Base-by-base conservation (phyloP, 1,140 invertebrate species). In the Brachionus rubens region DNA sequence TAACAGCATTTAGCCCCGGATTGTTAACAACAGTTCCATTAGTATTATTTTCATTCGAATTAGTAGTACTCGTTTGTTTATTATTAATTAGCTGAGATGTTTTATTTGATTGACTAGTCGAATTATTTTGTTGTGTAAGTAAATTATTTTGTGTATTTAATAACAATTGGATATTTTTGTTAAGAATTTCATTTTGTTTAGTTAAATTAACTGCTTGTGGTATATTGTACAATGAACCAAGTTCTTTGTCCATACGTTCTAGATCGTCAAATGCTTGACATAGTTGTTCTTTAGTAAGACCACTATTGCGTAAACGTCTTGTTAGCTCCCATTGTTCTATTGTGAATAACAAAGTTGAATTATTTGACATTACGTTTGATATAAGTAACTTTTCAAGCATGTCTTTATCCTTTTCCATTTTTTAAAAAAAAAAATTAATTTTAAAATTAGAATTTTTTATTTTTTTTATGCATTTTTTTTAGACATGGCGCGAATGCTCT, bases 311-410 rank as follows among this genome's bases (percentile, higher is more conserved):
- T 16, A 85, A 78, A 16, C 84, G 79, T 9, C 84, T 78, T 36
- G 84, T 81, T 68, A 85, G 77, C 77, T 85, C 84, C 75, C 84
- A 81, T 79, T 85, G 84, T 78, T 85, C 83, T 24, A 85, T 81
- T 21, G 83, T 83, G 79, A 84, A 85, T 77, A 82, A 70, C 12
- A 75, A 30, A 33, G 72, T 40, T 40, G 72, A 72, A 50, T 72
- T 72, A 10, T 19, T 72, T 19, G 68, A 50, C 68, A 72, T 72
- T 40, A 72, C 68, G 46, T 72, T 72, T n/a, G n/a, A n/a, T 40
- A 21, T 41, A 21, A 72, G 30, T 36, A 72, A 33, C 36, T 72
- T 72, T 24, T 72, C 68, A 30, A 72, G 33, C 3, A 72, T 28
- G 41, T 65, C 59, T 65, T 65, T 65, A 41, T 65, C 59, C 59